Evolutionary conservation across 2,797 vertebrate genomes (phyloP).

Genomic region (Nannoperca australis): DNA sequence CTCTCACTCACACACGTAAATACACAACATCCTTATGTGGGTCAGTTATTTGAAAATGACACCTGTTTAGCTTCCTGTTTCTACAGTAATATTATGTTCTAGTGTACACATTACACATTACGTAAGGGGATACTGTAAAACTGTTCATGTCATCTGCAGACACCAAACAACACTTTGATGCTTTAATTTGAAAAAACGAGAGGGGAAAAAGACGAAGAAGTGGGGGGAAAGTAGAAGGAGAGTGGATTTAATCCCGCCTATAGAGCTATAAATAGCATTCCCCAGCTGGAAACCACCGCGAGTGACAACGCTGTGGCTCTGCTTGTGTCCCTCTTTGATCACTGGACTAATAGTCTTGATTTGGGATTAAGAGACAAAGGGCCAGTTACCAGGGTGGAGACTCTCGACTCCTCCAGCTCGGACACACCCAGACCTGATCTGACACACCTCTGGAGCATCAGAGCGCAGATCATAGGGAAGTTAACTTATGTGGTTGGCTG

Average conservation of each 20-base stretch:
- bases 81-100: constrained; percentile 26
- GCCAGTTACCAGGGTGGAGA: constrained; percentile 35
- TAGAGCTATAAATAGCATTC: constrained; percentile 30
- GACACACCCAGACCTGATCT: constrained; percentile 66
- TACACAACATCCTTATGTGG: constrained; percentile 33
- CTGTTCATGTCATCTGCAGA: constrained; percentile 5
- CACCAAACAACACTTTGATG: neutral
- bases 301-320: constrained; percentile 39
- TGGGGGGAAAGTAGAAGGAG: neutral
- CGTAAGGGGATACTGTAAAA: constrained; percentile 10
- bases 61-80: constrained; percentile 37
- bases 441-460: constrained; percentile 64
- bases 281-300: constrained; percentile 14
- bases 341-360: constrained; percentile 64
- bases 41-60: constrained; percentile 54
- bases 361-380: constrained; percentile 67
- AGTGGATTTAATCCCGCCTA: constrained; percentile 25
- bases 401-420: constrained; percentile 34
- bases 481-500: constrained; percentile 73
- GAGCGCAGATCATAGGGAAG: constrained; percentile 69
- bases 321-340: constrained; percentile 60
- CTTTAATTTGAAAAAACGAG: constrained; percentile 5
- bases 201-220: neutral
- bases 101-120: neutral
- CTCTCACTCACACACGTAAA: neutral